These are phyloP conservation scores for Pyrrhura leucotis DNA, from an alignment of 2,797 vertebrate species.

Conservation along the genomic window DNA sequence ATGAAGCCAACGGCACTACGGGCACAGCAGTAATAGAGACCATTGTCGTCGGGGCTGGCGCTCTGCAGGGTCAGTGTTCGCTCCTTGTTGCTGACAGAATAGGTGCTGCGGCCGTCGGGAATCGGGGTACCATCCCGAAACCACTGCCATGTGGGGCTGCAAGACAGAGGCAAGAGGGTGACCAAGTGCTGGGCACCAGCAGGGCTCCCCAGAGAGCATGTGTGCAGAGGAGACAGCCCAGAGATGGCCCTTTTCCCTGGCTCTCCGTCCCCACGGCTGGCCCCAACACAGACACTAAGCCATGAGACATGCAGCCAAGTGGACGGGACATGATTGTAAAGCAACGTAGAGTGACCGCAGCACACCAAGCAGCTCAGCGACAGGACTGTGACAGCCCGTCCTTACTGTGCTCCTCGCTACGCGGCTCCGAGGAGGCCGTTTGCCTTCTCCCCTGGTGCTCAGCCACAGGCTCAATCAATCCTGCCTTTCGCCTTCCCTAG, in stretches of 20 bases:
- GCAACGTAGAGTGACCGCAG: conserved; percentile 47
- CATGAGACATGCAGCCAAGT: conserved; percentile 63
- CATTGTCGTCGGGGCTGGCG: conserved; percentile 86
- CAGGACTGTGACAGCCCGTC: not conserved
- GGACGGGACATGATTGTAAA: conserved; percentile 37
- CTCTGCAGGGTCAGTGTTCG: conserved; percentile 85
- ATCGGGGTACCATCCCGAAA: conserved; percentile 85
- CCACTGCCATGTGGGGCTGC: conserved; percentile 92
- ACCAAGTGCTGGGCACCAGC: rapidly evolving
- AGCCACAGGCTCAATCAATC: conserved; percentile 56
- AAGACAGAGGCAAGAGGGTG: not conserved
- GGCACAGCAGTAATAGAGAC: conserved; percentile 92
- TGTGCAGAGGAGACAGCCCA: not conserved
- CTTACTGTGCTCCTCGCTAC: conserved; percentile 56
- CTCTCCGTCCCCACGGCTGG: not conserved
- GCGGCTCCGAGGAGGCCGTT: conserved; percentile 10
- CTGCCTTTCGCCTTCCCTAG: conserved; percentile 52
- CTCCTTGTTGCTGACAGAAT: conserved; percentile 91
- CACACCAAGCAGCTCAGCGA: conserved; percentile 47
- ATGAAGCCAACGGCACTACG: conserved; percentile 86
- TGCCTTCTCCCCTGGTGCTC: conserved; percentile 48
- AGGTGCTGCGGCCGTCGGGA: conserved; percentile 76
- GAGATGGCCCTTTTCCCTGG: conserved; percentile 23
- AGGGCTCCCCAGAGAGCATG: not conserved
- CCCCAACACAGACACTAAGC: conserved; percentile 45